Percentiles rank a stretch among this genome's conserved stretches.
These are phyloP conservation scores for Macrobrachium rosenbergii DNA, from an alignment of 1,140 invertebrate genomes.

Conservation along the genomic window DNA sequence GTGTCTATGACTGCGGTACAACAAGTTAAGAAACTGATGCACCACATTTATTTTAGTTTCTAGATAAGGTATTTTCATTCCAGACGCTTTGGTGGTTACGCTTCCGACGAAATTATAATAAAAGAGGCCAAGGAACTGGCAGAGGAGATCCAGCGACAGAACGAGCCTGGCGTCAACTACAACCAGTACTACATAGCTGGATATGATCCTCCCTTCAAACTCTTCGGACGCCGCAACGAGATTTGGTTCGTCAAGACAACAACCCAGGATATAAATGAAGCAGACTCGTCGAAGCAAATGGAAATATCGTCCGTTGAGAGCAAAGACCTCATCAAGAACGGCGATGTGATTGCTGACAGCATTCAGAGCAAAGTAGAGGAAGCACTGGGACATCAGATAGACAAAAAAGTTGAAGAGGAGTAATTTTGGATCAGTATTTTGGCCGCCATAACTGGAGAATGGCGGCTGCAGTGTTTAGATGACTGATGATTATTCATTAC, in stretches of 20 bases:
- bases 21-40: not conserved
- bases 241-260: conserved; percentile 66
- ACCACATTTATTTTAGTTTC: not conserved
- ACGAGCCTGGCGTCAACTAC: conserved; percentile 58
- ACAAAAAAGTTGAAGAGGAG: no score
- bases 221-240: conserved; percentile 67
- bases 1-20: not conserved
- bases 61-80: not conserved
- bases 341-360: no score
- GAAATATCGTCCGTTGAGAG: no score
- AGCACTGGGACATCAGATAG: no score
- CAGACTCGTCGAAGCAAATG: no score
- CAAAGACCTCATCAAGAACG: no score
- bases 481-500: no score
- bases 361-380: no score
- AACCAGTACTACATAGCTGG: conserved; percentile 64
- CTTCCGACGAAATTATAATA: conserved; percentile 34
- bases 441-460: no score
- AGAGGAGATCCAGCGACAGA: conserved; percentile 32
- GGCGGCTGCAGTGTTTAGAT: no score
- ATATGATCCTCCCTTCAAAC: conserved; percentile 68
- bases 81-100: conserved; percentile 58
- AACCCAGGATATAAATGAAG: no score
- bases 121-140: conserved; percentile 48
- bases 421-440: no score